phyloP scores from a whole-genome alignment of 2,113 vertebrate genomes.

The Platichthys stellatus region DNA sequence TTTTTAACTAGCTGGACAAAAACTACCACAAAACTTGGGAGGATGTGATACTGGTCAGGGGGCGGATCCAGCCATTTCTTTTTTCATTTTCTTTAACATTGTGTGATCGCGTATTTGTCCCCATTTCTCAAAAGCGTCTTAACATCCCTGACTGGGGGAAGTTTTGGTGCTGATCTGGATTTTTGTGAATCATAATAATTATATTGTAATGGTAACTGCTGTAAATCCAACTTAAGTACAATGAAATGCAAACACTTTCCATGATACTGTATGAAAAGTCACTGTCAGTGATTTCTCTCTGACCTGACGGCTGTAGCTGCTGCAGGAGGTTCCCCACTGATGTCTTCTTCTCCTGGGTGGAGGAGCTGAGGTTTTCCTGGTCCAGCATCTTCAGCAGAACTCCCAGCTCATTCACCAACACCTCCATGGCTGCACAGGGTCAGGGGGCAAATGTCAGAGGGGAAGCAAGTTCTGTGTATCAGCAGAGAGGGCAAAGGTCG shows the following conservation, averaged over 20 bases:
- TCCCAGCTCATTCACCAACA: conserved; percentile 91
- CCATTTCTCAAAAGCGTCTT: too few species aligned
- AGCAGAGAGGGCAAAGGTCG: conserved; percentile 56
- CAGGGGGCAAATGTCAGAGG: conserved; percentile 47
- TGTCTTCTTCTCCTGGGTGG: conserved; percentile 92
- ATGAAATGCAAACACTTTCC: neutral
- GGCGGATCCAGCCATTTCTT: too few species aligned
- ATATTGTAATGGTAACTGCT: too few species aligned
- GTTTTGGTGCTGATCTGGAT: too few species aligned
- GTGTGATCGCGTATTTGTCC: too few species aligned
- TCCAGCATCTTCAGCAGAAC: conserved; percentile 94
- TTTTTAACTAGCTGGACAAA: too few species aligned
- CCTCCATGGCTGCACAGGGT: conserved; percentile 88
- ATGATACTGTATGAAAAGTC: neutral
- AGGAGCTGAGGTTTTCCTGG: conserved; percentile 91
- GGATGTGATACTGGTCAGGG: too few species aligned
- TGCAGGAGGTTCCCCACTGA: conserved; percentile 91
- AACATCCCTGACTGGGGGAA: too few species aligned
- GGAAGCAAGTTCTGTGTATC: conserved; percentile 22
- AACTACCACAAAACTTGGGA: too few species aligned
- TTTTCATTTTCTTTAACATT: too few species aligned
- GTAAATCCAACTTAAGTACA: too few species aligned
- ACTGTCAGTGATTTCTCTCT: conserved; percentile 3
- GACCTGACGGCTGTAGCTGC: conserved; percentile 93
- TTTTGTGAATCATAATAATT: too few species aligned